Evolutionary conservation across 2,113 vertebrate species (phyloP), one percentile per base, ranked within the genome.

Genomic region (Numenius arquata): DNA sequence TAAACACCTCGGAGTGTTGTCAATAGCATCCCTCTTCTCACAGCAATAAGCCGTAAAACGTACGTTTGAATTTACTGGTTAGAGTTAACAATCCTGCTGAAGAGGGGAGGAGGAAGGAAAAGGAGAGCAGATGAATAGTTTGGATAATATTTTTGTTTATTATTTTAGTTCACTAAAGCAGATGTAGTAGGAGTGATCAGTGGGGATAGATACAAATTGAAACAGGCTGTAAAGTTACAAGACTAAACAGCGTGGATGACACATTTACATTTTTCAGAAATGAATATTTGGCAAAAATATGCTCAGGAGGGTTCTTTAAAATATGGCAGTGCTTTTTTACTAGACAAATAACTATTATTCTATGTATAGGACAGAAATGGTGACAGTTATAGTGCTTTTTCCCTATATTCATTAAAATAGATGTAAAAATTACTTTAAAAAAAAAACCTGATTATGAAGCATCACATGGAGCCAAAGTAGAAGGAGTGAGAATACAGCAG

Each of bases 241-340:
- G 56, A 55, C 50, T 73, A 62, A 85, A 81, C 48, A 85, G 45
- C n/a, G 38, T 14, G 32, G 36, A 79, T 91, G 77, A 88, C 41
- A 66, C 58, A 89, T 89, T 95, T 88, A 85, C 71, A 81, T 94
- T 85, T 90, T 91, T 87, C 75, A 88, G 91, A 89, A 91, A 92
- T 73, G 92, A 95, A 47, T 92, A 92, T 91, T 89, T 88, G 40
- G 41, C 23, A 89, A 85, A 91, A 85, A 87, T 92, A 80, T 55
- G 18, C 77, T 87, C 88, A 58, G 27, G 40, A 82, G 18, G 4
- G 59, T 38, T 92, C 32, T 95, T 89, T 92, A 87, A 95, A 96
- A 95, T 53, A 87, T n/a, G 15, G 8, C 2, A 2, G 26, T 78
- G 34, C 1, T 75, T 55, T 95, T 95, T 92, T 68, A 56, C 62